Conservation (phyloP, 2,888 invertebrate genomes). For the Galeruca laticollis region DNA sequence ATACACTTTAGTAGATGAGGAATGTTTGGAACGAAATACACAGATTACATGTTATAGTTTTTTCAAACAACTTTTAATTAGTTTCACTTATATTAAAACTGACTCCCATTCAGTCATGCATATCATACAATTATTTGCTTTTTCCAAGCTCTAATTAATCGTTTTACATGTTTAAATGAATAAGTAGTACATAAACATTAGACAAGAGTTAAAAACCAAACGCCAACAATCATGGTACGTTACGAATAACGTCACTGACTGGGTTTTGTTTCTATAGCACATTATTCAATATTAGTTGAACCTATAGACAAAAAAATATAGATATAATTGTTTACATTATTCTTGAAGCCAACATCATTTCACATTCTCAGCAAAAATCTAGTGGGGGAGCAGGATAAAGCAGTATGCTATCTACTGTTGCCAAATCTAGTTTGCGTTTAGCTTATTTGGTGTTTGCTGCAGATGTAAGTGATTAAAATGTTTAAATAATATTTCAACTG, state of each 20-base stretch:
- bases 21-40: slow-evolving; percentile 19
- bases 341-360: too few relatives aligned
- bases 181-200: slow-evolving; percentile 12
- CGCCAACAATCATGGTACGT: neutral
- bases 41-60: slow-evolving; percentile 14
- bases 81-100: slow-evolving; percentile 17
- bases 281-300: too few relatives aligned
- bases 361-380: too few relatives aligned
- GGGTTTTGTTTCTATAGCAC: too few relatives aligned
- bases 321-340: too few relatives aligned
- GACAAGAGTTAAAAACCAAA: slow-evolving; percentile 1
- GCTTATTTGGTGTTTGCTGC: too few relatives aligned
- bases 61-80: slow-evolving; percentile 22
- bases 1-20: slow-evolving; percentile 6
- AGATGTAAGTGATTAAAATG: too few relatives aligned
- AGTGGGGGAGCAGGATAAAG: too few relatives aligned
- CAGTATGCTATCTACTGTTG: too few relatives aligned
- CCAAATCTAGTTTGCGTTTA: too few relatives aligned
- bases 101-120: slow-evolving; percentile 28
- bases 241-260: neutral
- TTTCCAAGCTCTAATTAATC: slow-evolving; percentile 21
- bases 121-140: slow-evolving; percentile 22
- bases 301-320: too few relatives aligned
- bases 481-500: too few relatives aligned
- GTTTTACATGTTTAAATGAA: slow-evolving; percentile 17